These are phyloP conservation scores for Threskiornis aethiopicus DNA, from an alignment of 2,797 vertebrate genomes.

Conservation along the genomic window DNA sequence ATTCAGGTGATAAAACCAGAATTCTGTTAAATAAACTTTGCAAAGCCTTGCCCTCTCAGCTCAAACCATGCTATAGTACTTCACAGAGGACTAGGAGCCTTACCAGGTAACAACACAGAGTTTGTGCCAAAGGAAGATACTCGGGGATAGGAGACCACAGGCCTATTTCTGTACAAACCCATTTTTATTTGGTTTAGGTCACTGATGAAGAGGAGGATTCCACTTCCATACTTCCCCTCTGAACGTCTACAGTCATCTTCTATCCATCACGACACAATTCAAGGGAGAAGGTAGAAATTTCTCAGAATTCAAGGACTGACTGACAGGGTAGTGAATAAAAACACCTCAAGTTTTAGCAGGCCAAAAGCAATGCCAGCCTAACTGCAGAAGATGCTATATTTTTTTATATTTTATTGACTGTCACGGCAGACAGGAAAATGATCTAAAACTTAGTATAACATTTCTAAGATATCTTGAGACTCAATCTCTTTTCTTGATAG, in stretches of 20 bases:
- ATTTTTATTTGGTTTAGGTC: background rate
- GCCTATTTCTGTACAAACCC: background rate
- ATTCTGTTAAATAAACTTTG: background rate
- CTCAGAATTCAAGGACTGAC: slow-evolving; percentile 65
- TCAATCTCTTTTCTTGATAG: background rate
- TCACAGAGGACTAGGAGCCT: background rate
- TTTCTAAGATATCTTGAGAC: background rate
- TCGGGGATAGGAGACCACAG: background rate
- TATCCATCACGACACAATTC: slow-evolving; percentile 66
- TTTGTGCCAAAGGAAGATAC: background rate
- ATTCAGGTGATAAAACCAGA: background rate
- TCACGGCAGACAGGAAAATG: slow-evolving; percentile 17
- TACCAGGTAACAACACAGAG: background rate
- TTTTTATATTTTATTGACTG: slow-evolving; percentile 66
- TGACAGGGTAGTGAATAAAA: slow-evolving; percentile 64
- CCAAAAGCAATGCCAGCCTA: slow-evolving; percentile 22
- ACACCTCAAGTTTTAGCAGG: slow-evolving; percentile 16
- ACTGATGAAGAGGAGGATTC: background rate
- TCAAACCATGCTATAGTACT: background rate
- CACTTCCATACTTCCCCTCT: background rate
- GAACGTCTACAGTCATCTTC: background rate
- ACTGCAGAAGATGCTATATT: slow-evolving; percentile 38
- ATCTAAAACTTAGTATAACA: slow-evolving; percentile 25
- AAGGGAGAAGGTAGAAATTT: slow-evolving; percentile 71
- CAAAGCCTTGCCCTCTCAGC: background rate